These are phyloP conservation scores for Patiria pectinifera DNA, from an alignment of 53 echinoderm and acorn worm species.

Conservation along the genomic window DNA sequence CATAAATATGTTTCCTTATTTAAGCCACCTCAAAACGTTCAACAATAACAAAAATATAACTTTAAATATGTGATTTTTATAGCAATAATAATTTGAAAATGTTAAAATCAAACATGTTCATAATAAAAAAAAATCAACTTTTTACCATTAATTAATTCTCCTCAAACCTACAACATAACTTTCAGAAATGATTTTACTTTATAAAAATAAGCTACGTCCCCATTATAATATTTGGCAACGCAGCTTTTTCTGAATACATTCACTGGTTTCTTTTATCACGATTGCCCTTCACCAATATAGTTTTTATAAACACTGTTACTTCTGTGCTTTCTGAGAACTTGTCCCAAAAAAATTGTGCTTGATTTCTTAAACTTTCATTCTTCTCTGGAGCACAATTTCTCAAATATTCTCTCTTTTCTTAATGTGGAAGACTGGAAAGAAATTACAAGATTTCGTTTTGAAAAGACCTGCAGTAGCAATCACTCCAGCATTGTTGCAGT, in stretches of 20 bases:
- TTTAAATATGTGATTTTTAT: neutral
- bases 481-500: too few species aligned
- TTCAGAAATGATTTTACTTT: too few species aligned
- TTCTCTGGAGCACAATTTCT: neutral
- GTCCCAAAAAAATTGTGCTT: too few species aligned
- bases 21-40: too few species aligned
- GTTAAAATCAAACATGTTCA: neutral
- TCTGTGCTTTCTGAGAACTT: too few species aligned
- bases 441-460: neutral
- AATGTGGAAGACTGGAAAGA: neutral
- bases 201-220: neutral
- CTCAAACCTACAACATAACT: too few species aligned
- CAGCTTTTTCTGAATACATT: constrained; percentile 17
- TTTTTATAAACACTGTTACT: too few species aligned
- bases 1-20: too few species aligned
- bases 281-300: too few species aligned
- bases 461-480: neutral
- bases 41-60: too few species aligned
- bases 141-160: too few species aligned
- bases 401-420: too few species aligned
- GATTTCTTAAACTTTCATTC: neutral
- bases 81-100: neutral
- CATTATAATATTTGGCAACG: neutral
- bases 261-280: neutral
- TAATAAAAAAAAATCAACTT: neutral